These are phyloP conservation scores for Clavelina lepadiformis DNA, from an alignment of 23 tunicate species.

Conservation along the genomic window DNA sequence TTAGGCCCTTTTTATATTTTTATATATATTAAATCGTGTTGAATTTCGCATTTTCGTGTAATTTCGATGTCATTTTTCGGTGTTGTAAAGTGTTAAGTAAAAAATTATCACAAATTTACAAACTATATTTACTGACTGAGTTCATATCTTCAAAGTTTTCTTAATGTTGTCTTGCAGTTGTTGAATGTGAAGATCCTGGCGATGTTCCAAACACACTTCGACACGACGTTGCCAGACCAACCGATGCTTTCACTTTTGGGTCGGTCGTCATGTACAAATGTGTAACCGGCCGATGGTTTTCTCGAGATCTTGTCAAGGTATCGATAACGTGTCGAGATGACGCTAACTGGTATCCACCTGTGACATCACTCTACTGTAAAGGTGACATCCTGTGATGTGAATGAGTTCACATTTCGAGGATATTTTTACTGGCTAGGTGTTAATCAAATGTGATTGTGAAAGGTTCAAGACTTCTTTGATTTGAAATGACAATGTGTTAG, in stretches of 20 bases:
- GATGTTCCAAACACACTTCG: conserved; percentile 28
- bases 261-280: conserved; percentile 47
- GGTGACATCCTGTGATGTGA: neutral
- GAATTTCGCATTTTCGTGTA: no score
- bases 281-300: conserved; percentile 24
- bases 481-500: no score
- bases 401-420: no score
- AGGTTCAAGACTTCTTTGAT: neutral
- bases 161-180: no score
- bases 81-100: no score
- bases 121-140: no score
- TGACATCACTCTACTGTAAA: conserved; percentile 28
- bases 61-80: no score
- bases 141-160: no score
- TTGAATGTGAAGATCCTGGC: conserved; percentile 47
- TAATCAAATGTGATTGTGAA: neutral
- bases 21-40: neutral
- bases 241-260: conserved; percentile 31
- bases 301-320: conserved; percentile 26
- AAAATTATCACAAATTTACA: no score
- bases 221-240: conserved; percentile 20
- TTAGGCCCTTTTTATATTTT: no score
- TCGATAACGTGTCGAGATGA: conserved; percentile 63
- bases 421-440: no score
- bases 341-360: conserved; percentile 71